A percentile compares a stretch with the other conserved stretches of the same genome.
These are phyloP conservation scores for Sinella curviseta DNA, from an alignment of 1,140 invertebrate species.

Conservation along the genomic window DNA sequence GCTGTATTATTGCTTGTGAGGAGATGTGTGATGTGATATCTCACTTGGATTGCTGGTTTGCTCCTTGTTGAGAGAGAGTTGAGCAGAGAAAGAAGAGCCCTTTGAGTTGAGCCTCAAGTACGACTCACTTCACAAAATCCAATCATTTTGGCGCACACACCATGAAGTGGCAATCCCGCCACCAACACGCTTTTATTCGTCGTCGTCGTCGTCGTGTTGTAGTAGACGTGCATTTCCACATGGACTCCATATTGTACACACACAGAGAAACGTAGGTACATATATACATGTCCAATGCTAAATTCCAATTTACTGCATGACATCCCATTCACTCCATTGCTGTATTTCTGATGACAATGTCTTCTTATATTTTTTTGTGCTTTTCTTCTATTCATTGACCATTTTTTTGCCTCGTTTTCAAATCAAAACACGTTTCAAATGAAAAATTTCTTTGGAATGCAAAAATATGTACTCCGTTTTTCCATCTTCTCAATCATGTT, in stretches of 20 bases:
- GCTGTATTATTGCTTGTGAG: neutral
- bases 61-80: too few relatives aligned
- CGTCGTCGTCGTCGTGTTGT: neutral
- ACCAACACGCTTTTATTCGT: neutral
- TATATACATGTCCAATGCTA: neutral
- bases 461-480: too few relatives aligned
- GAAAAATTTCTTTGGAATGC: too few relatives aligned
- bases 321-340: neutral
- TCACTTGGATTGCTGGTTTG: neutral
- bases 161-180: constrained; percentile 9
- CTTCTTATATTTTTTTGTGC: too few relatives aligned
- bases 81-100: neutral
- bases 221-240: too few relatives aligned
- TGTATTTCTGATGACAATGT: neutral
- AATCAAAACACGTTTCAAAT: neutral
- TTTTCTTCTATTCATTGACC: neutral
- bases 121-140: constrained; percentile 1
- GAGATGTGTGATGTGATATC: neutral
- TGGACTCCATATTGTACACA: too few relatives aligned
- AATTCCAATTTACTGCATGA: constrained; percentile 12
- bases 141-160: constrained; percentile 18
- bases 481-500: too few relatives aligned
- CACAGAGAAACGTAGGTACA: too few relatives aligned
- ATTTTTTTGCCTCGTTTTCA: neutral
- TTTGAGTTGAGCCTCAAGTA: neutral